These are phyloP conservation scores for Loris lydekkerianus DNA, from an alignment of 2,797 vertebrate genomes.

Conservation along the genomic window DNA sequence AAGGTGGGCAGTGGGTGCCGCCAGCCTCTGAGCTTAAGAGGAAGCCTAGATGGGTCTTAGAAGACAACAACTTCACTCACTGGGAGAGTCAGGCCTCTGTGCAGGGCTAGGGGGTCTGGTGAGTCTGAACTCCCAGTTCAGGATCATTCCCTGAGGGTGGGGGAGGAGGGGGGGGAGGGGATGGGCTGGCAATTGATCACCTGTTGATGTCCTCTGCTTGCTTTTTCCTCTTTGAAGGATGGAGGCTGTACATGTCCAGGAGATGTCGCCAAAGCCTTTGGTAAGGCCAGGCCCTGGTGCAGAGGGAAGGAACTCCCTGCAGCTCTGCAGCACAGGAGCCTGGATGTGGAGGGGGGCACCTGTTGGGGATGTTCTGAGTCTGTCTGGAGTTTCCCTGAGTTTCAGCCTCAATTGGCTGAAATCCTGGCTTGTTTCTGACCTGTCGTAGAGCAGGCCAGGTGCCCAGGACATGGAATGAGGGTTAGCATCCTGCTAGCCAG, in stretches of 20 bases:
- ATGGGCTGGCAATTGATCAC: not conserved
- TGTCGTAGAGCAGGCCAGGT: not conserved
- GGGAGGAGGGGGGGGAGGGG: not conserved
- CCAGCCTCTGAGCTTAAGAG: not conserved
- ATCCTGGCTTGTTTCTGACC: not conserved
- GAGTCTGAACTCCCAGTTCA: too few species aligned
- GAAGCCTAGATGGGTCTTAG: not conserved
- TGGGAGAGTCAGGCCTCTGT: not conserved
- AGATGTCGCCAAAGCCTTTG: slow-evolving; percentile 99
- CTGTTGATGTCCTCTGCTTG: not conserved
- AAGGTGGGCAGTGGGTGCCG: not conserved
- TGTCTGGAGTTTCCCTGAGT: not conserved
- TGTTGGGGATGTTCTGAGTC: not conserved
- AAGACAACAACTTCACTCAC: too few species aligned
- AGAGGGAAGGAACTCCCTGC: not conserved
- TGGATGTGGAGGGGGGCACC: not conserved
- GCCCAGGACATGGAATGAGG: not conserved
- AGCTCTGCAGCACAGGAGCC: not conserved
- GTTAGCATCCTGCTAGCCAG: not conserved
- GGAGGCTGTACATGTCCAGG: slow-evolving; percentile 99
- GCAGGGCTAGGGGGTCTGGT: not conserved
- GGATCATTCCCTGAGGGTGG: rapidly evolving
- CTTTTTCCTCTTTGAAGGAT: slow-evolving; percentile 90
- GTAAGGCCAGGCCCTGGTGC: slow-evolving; percentile 88
- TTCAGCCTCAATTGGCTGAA: not conserved